phyloP scores from a whole-genome alignment of 2,113 vertebrate species.

The Cephalopterus ornatus region DNA sequence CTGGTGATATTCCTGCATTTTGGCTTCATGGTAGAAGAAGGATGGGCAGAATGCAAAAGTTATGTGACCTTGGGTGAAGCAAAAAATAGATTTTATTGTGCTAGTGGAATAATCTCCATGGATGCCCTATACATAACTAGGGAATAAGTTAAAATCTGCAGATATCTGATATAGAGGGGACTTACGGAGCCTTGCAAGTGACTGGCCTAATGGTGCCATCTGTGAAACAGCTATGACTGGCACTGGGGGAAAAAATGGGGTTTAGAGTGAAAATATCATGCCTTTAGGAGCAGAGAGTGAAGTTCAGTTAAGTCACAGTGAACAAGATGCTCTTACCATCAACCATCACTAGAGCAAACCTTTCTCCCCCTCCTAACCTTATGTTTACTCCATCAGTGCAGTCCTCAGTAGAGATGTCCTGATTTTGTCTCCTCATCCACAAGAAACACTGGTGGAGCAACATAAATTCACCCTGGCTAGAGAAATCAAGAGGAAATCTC shows the following conservation, averaged over 20 bases:
- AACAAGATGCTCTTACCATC: not conserved
- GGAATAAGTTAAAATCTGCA: not conserved
- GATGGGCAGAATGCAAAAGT: not conserved
- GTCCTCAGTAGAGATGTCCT: not conserved
- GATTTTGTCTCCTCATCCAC: not conserved
- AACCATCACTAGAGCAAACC: not conserved
- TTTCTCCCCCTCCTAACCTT: not conserved
- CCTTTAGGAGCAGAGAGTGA: not conserved
- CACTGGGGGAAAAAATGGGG: not conserved
- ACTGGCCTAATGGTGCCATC: not conserved
- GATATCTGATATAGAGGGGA: not conserved
- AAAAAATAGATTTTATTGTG: not conserved
- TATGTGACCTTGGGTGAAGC: not conserved
- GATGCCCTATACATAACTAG: not conserved
- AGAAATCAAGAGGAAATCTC: not conserved
- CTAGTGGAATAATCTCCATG: not conserved
- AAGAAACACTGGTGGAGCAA: not conserved
- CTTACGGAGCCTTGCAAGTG: not conserved
- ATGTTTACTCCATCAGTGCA: not conserved
- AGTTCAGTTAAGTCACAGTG: not conserved
- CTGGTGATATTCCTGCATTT: not conserved
- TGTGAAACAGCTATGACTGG: not conserved
- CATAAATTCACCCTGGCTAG: not conserved
- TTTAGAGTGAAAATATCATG: not conserved
- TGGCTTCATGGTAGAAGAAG: not conserved